Percentiles rank a stretch among this genome's conserved stretches.
phyloP scores from a whole-genome alignment of 23 tunicate genomes.

The Diplosoma virens region DNA sequence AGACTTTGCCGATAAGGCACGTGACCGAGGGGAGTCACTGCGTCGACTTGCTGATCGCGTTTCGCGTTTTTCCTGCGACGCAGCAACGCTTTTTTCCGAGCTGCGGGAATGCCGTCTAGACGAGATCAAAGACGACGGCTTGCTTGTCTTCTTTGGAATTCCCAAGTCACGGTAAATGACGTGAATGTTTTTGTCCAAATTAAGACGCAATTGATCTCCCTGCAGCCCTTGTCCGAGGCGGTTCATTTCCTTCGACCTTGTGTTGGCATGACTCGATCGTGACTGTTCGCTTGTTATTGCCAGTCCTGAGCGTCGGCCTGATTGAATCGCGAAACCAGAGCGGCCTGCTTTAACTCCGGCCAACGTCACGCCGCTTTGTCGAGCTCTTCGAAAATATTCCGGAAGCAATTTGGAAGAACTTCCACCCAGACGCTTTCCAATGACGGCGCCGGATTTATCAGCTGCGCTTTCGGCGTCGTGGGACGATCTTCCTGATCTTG shows the following conservation, averaged over 20 bases:
- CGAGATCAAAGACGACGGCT: neutral
- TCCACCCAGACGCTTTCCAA: slow-evolving; percentile 71
- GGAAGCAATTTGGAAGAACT: slow-evolving; percentile 49
- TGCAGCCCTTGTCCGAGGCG: slow-evolving; percentile 24
- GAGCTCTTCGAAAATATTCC: neutral
- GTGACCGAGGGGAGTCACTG: neutral
- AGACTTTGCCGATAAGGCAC: neutral
- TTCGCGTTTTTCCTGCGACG: neutral
- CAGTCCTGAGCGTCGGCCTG: slow-evolving; percentile 62
- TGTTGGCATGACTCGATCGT: neutral
- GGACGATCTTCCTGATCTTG: slow-evolving; percentile 10
- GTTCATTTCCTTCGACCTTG: neutral
- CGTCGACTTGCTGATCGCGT: slow-evolving; percentile 25
- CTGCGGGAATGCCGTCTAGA: neutral
- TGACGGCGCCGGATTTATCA: slow-evolving; percentile 1
- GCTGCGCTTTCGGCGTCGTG: neutral
- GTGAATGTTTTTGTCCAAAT: slow-evolving; percentile 83
- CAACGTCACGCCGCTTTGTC: neutral
- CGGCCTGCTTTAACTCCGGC: slow-evolving; percentile 10
- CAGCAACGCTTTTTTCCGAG: neutral
- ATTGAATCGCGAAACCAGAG: slow-evolving; percentile 21
- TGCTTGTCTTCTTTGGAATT: slow-evolving; percentile 45
- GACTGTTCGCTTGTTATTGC: slow-evolving; percentile 36
- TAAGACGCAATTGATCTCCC: slow-evolving; percentile 71
- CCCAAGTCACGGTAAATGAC: slow-evolving; percentile 77